A percentile compares a stretch with the other conserved stretches of the same genome.
phyloP scores from a whole-genome alignment of 2,888 invertebrate genomes.

The Alcis repandata region DNA sequence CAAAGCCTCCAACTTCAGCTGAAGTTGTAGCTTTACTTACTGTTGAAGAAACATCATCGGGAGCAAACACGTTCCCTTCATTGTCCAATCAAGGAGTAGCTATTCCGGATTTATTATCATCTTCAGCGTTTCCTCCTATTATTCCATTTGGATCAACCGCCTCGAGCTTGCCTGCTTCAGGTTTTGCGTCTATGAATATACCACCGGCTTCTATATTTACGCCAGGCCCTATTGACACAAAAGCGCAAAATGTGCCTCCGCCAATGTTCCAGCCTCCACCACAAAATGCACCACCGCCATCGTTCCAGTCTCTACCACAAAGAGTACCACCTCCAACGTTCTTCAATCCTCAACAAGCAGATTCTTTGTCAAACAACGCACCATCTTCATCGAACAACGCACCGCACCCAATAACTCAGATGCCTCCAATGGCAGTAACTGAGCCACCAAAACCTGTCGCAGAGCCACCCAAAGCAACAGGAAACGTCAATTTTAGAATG shows the following conservation, averaged over 20 bases:
- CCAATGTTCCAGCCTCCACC: conserved; percentile 30
- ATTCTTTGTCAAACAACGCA: conserved; percentile 20
- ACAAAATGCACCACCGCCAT: conserved; percentile 26
- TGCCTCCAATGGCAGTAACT: conserved; percentile 26
- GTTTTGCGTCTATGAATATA: conserved; percentile 5
- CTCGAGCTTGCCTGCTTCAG: conserved; percentile 6
- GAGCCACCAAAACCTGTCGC: conserved; percentile 60
- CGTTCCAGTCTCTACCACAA: no score
- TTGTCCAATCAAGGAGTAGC: background rate
- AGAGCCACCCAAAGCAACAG: conserved; percentile 73
- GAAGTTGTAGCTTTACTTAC: conserved; percentile 8
- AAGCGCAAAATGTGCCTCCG: conserved; percentile 23
- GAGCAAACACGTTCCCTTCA: background rate
- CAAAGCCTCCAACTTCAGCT: background rate
- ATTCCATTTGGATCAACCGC: conserved; percentile 12
- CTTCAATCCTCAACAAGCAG: conserved; percentile 48
- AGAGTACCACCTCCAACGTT: conserved; percentile 47
- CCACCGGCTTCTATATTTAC: conserved; percentile 19
- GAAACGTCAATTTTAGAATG: conserved; percentile 72
- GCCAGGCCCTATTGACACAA: background rate
- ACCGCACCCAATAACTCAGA: conserved; percentile 33
- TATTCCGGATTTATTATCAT: background rate
- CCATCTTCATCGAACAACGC: conserved; percentile 22
- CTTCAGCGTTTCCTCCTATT: background rate
- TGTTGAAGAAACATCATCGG: conserved; percentile 9